Conservation (phyloP, 2,113 vertebrate species). For the Platichthys stellatus region DNA sequence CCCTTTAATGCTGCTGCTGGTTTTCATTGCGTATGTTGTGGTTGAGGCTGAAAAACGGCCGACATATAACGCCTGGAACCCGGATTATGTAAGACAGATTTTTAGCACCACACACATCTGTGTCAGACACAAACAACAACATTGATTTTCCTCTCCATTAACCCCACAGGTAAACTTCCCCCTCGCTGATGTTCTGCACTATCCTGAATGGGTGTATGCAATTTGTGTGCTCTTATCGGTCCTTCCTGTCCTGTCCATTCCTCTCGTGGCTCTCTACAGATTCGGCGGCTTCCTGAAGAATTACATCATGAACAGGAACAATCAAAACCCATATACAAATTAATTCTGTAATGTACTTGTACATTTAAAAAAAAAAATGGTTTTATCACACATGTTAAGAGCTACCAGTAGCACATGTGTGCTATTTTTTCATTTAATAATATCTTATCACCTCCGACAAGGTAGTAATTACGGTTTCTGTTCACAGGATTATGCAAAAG, state of each 20-base stretch:
- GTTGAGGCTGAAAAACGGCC: constrained; percentile 65
- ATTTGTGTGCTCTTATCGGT: constrained; percentile 77
- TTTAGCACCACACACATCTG: neutral
- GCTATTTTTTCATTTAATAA: constrained; percentile 10
- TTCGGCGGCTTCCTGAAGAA: constrained; percentile 26
- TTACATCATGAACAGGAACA: constrained; percentile 25
- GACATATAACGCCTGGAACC: constrained; percentile 84
- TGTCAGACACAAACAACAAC: neutral
- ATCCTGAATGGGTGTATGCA: constrained; percentile 65
- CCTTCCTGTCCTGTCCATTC: constrained; percentile 78
- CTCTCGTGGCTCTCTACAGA: constrained; percentile 76
- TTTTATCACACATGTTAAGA: neutral
- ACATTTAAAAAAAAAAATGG: neutral
- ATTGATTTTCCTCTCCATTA: constrained; percentile 12
- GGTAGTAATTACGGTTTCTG: neutral
- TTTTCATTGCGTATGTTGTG: constrained; percentile 82
- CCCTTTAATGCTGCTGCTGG: constrained; percentile 14
- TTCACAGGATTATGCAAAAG: neutral
- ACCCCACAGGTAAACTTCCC: constrained; percentile 80
- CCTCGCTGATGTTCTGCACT: constrained; percentile 77
- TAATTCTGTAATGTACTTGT: constrained; percentile 48
- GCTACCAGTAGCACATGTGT: neutral
- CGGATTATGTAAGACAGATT: constrained; percentile 79
- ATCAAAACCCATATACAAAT: constrained; percentile 43
- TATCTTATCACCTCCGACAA: neutral